phyloP scores from a whole-genome alignment of 2,888 invertebrate species.

The Ormyrus labotus region DNA sequence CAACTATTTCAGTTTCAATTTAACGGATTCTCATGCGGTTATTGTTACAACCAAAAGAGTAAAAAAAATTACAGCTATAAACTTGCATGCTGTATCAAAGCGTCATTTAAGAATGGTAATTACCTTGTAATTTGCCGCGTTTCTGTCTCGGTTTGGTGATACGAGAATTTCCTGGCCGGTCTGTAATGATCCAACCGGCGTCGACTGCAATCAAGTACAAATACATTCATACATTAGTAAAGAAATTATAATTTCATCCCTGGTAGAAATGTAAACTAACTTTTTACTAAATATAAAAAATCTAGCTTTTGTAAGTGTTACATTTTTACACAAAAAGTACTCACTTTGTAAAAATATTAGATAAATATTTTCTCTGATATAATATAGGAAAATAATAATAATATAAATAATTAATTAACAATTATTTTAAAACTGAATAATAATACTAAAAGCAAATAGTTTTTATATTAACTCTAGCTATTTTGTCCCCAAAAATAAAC shows the following conservation, averaged over 20 bases:
- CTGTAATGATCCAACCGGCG: conserved; percentile 93
- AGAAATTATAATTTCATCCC: background rate
- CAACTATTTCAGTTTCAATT: conserved; percentile 45
- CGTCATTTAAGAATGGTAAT: conserved; percentile 32
- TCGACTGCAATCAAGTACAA: conserved; percentile 83
- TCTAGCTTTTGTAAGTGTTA: too few relatives aligned
- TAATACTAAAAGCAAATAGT: too few relatives aligned
- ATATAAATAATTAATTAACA: too few relatives aligned
- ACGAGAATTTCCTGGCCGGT: conserved; percentile 94
- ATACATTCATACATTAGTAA: conserved; percentile 21
- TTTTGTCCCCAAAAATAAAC: too few relatives aligned
- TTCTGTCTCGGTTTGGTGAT: conserved; percentile 92
- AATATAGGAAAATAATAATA: too few relatives aligned
- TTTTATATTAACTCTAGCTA: too few relatives aligned
- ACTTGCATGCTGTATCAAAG: conserved; percentile 65
- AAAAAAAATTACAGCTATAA: conserved; percentile 60
- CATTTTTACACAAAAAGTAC: too few relatives aligned
- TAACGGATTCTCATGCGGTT: conserved; percentile 68
- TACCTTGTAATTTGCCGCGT: conserved; percentile 89
- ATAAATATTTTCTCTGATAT: too few relatives aligned
- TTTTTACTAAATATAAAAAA: too few relatives aligned
- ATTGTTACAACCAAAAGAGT: conserved; percentile 64
- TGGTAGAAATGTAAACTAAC: too few relatives aligned
- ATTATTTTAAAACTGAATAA: too few relatives aligned
- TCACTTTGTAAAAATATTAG: too few relatives aligned